These are phyloP conservation scores for Ptychochromis oligacanthus DNA, from an alignment of 2,113 vertebrate species.

Conservation along the genomic window DNA sequence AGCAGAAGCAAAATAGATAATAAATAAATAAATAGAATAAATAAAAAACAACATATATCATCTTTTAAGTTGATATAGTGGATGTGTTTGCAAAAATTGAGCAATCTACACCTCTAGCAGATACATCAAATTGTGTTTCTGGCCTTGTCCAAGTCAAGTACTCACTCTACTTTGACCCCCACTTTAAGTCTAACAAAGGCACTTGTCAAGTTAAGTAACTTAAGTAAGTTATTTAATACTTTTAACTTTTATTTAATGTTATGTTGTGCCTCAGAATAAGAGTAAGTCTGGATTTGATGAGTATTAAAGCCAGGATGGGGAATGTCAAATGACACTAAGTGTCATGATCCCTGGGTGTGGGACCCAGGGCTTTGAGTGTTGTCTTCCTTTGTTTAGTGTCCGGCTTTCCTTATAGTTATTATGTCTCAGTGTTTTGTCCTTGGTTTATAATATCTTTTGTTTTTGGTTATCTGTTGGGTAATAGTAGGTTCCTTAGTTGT, in stretches of 20 bases:
- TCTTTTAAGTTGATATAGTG: not conserved
- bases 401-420: too few relatives aligned
- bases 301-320: not conserved
- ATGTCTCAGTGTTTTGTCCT: too few relatives aligned
- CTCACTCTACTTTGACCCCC: too few relatives aligned
- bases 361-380: too few relatives aligned
- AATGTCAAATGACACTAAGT: conserved; percentile 18
- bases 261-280: not conserved
- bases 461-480: too few relatives aligned
- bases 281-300: not conserved
- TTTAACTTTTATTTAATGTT: not conserved
- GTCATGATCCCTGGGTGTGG: too few relatives aligned
- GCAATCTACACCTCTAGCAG: not conserved
- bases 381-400: too few relatives aligned
- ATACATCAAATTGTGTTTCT: not conserved
- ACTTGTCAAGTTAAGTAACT: not conserved
- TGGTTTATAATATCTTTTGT: too few relatives aligned
- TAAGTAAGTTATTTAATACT: not conserved
- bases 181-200: not conserved
- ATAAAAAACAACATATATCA: not conserved
- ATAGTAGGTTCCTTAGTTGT: too few relatives aligned
- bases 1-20: too few relatives aligned
- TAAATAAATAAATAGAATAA: not conserved
- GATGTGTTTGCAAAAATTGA: not conserved
- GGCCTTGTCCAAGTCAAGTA: not conserved